These are phyloP conservation scores for Troilus luridus DNA, from an alignment of 2,888 invertebrate species.

Conservation along the genomic window DNA sequence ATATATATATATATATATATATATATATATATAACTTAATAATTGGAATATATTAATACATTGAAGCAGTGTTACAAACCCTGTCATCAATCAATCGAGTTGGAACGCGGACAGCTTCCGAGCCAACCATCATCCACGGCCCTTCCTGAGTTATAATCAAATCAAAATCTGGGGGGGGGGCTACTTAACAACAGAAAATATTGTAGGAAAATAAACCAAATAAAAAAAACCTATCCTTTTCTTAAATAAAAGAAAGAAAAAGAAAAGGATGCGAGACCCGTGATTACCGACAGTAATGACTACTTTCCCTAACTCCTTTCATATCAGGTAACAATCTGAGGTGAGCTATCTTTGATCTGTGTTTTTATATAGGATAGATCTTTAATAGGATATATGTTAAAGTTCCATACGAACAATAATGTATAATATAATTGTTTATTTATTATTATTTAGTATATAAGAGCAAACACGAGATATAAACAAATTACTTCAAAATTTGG, in stretches of 20 bases:
- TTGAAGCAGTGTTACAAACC: not conserved
- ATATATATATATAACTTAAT: not conserved
- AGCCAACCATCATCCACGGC: not conserved
- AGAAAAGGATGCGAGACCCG: not conserved
- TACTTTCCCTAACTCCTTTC: not conserved
- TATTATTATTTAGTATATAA: too few species aligned
- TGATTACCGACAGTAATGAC: not conserved
- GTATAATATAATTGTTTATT: not conserved
- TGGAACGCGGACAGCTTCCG: not conserved
- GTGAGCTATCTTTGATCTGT: not conserved
- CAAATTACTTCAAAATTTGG: too few species aligned
- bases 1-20: too few species aligned
- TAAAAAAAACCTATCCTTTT: not conserved
- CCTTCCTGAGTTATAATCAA: constrained; percentile 3
- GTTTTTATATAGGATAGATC: not conserved
- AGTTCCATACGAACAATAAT: not conserved
- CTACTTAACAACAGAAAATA: constrained; percentile 14
- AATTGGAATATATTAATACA: not conserved
- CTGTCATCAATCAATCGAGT: not conserved
- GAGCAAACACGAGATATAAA: too few species aligned
- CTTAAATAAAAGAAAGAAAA: not conserved
- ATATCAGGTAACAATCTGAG: constrained; percentile 13
- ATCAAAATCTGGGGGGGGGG: not conserved
- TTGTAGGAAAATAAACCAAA: not conserved
- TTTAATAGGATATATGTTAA: not conserved